Base-by-base conservation (phyloP, 2,888 invertebrate species). In the Orgyia antiqua region DNA sequence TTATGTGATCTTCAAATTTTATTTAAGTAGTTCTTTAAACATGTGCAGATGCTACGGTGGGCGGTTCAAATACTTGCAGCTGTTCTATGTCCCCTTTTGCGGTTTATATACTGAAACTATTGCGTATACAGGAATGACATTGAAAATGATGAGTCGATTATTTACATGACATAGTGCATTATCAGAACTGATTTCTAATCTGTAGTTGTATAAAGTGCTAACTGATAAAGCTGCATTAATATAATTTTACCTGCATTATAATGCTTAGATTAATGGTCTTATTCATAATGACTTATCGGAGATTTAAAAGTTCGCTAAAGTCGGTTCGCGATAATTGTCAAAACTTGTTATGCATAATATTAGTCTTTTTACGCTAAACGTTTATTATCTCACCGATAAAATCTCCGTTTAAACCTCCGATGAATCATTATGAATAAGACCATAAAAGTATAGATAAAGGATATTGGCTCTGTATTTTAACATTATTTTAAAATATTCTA, bases 11-110 rank as follows among this genome's bases (percentile, higher is more conserved):
- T 80, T 79, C 64, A 64, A 77, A 80, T 68, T 52, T 57, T 74
- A 68, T 83, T 77, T 79, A 80, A 84, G 80, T 78, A 79, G 77
- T 78, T 82, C 69, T 79, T 68, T 67, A 82, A 82, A 79, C 71
- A 76, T 72, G 70, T 65, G 73, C 78, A 80, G 79, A 79, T 79
- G 80, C 51, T 43, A 36, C 42, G 53, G 64, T 61, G 66, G 73
- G 77, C 68, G 76, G 66, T 64, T 42, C 57, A 53, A 45, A 42
- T 45, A 52, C 50, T 44, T 58, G 67, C 83, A 83, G 83, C 71
- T 83, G 83, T 60, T 49, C 34, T 32, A 25, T 36, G 50, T 50
- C 58, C 65, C 51, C 54, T 46, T 42, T 58, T 67, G 58, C 39
- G 57, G 58, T 64, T 63, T 70, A 68, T 70, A 50, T 70, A 62